Evolutionary conservation across 2,113 vertebrate species (phyloP).

Genomic region (Clupea harengus): DNA sequence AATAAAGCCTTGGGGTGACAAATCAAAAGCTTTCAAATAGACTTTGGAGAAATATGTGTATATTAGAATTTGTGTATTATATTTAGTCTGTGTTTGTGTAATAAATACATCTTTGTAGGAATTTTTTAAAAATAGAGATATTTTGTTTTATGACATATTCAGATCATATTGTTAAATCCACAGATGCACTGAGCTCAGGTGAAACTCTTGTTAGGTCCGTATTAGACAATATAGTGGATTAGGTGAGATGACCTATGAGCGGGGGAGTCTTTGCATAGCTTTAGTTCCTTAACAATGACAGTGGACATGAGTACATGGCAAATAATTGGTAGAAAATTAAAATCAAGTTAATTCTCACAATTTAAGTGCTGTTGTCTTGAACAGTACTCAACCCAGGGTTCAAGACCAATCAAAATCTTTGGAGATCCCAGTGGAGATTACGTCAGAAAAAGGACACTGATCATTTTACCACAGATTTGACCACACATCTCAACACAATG

Average conservation of each 20-base stretch:
- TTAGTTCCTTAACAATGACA: conserved; percentile 35
- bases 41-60: conserved; percentile 32
- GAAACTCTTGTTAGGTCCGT: neutral
- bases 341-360: conserved; percentile 25
- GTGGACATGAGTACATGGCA: conserved; percentile 18
- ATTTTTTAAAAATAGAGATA: neutral
- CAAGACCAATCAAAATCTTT: conserved; percentile 6
- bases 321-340: conserved; percentile 25
- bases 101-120: conserved; percentile 12
- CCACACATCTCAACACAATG: neutral
- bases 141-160: neutral
- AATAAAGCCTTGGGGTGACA: conserved; percentile 24
- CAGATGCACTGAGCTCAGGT: neutral
- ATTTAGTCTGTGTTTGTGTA: neutral
- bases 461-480: neutral
- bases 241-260: conserved; percentile 19
- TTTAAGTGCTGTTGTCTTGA: conserved; percentile 48
- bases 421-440: conserved; percentile 24
- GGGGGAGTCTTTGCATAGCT: conserved; percentile 52
- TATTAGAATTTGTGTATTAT: conserved; percentile 26
- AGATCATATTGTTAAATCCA: neutral
- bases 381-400: conserved; percentile 26
- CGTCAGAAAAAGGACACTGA: neutral
- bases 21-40: neutral
- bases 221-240: conserved; percentile 23